Percentiles rank a stretch among this genome's conserved stretches.
Evolutionary conservation across 2,113 vertebrate species (phyloP).

Genomic region (Calonectris borealis): DNA sequence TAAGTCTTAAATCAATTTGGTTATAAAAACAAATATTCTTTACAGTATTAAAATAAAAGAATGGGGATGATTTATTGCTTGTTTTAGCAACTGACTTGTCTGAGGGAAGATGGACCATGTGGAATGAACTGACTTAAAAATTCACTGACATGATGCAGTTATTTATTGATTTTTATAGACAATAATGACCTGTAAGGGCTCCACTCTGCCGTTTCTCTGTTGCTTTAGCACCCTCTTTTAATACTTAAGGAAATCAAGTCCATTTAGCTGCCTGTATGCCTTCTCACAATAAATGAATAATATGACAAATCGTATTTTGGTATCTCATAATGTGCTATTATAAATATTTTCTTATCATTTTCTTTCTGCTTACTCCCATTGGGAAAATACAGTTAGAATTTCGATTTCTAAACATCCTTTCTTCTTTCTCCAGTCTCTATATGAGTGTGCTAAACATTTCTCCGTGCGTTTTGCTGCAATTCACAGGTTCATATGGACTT

Average conservation of each 20-base stretch:
- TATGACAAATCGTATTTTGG: background rate
- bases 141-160: background rate
- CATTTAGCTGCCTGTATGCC: background rate
- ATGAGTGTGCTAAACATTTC: background rate
- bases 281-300: background rate
- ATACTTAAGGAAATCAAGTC: background rate
- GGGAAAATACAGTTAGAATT: background rate
- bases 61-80: conserved; percentile 22
- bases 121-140: conserved; percentile 26
- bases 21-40: conserved; percentile 63
- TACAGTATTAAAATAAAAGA: conserved; percentile 55
- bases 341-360: background rate
- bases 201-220: background rate
- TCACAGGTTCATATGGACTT: background rate
- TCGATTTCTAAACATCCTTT: background rate
- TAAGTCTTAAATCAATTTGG: conserved; percentile 63
- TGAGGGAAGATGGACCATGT: conserved; percentile 2
- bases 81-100: conserved; percentile 36
- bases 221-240: background rate
- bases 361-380: background rate
- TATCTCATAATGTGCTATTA: background rate
- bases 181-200: background rate
- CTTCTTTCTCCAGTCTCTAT: background rate
- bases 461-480: background rate
- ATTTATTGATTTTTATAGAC: background rate